Base-by-base conservation (phyloP, 2,888 invertebrate genomes). In the Lepas anatifera region DNA sequence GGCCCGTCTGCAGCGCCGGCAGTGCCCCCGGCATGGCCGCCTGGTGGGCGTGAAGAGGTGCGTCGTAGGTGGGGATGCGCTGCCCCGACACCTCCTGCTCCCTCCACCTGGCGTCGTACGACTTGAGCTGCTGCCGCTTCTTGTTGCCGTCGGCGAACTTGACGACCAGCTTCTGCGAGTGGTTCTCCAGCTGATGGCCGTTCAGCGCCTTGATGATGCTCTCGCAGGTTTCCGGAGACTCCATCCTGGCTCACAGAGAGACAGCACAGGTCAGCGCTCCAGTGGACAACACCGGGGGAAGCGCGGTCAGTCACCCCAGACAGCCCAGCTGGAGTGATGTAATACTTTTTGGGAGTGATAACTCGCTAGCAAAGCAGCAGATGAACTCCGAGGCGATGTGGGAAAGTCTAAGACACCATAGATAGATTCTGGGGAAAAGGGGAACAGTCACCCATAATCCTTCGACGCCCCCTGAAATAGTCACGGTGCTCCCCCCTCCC, bases 181-280 rank as follows among this genome's bases (percentile, higher is more conserved):
- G 89, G 76, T 94, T 95, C 76, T 89, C 87, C 78, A 97, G 85
- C 76, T 88, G 85, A 80, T 89, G 90, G 71, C 93, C 93, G 80
- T 97, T 96, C 80, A 95, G 95, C 82, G 90, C 87, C 82, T 89
- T 85, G 77, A 97, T 97, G 76, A 96, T 95, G 80, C 92, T 90
- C 82, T 97, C 95, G 84, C 97, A 97, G 79, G 94, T 95, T 81
- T 97, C 96, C 79, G 92, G 92, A 71, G 92, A 92, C 81, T 98
- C 97, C 96, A 98, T 96, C 77, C 93, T 87, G 76, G 67, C 70
- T n/a, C n/a, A n/a, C n/a, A n/a, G n/a, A n/a, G n/a, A n/a, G n/a
- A n/a, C n/a, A n/a, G n/a, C n/a, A n/a, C n/a, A n/a, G n/a, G n/a
- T n/a, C n/a, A n/a, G n/a, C n/a, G n/a, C n/a, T n/a, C n/a, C n/a